A percentile compares a stretch with the other conserved stretches of the same genome.
phyloP scores from a whole-genome alignment of 2,888 invertebrate genomes.

The Byasa hedistus region DNA sequence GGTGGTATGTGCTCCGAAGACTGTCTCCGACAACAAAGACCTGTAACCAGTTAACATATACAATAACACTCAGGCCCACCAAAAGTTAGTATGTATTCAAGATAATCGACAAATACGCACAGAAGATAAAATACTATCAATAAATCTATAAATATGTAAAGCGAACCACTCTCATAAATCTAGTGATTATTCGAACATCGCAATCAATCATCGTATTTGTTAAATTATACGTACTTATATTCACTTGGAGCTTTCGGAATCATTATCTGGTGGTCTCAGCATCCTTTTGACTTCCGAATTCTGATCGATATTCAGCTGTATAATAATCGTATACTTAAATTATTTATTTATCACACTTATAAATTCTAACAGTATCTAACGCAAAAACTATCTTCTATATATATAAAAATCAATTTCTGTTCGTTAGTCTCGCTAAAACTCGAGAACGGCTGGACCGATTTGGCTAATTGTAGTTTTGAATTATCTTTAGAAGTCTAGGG shows the following conservation, averaged over 20 bases:
- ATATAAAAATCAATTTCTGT: too few species aligned
- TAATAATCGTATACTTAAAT: neutral
- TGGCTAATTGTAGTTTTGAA: too few species aligned
- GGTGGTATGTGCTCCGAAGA: too few species aligned
- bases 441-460: too few species aligned
- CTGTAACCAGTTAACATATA: too few species aligned
- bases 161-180: neutral
- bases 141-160: slow-evolving; percentile 3
- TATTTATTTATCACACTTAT: neutral
- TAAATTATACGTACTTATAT: neutral
- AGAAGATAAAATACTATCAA: slow-evolving; percentile 2
- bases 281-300: neutral
- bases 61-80: too few species aligned
- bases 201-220: slow-evolving; percentile 3
- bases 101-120: neutral
- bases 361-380: too few species aligned
- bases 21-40: too few species aligned
- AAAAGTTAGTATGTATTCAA: neutral
- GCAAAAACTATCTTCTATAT: too few species aligned
- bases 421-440: too few species aligned
- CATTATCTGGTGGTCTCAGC: slow-evolving; percentile 2
- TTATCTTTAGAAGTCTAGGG: too few species aligned
- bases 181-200: slow-evolving; percentile 1
- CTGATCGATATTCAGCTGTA: neutral
- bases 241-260: neutral